A percentile compares a stretch with the other conserved stretches of the same genome.
These are phyloP conservation scores for Drosophila fulvimacula DNA, from an alignment of 2,888 invertebrate genomes.

Conservation along the genomic window DNA sequence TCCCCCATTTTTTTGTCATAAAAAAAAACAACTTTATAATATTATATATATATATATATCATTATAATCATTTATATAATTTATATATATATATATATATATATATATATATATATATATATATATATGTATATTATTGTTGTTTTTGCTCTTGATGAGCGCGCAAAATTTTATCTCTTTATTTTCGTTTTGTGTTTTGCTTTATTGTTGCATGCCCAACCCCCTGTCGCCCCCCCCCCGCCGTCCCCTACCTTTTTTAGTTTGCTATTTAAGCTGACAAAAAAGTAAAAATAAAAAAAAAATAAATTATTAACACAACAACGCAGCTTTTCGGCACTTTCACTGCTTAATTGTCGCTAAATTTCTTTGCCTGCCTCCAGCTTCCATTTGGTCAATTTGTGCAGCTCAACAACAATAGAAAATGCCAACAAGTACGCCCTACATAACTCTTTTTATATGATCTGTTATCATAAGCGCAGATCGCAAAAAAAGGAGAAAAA, in stretches of 20 bases:
- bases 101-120: conserved; percentile 6
- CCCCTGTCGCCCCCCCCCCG: too few relatives aligned
- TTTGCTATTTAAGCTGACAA: conserved; percentile 34
- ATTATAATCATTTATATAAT: too few relatives aligned
- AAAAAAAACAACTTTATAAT: not conserved
- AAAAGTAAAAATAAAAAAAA: not conserved
- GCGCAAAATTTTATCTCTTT: conserved; percentile 20
- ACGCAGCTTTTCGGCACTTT: conserved; percentile 64
- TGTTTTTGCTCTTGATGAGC: conserved; percentile 21
- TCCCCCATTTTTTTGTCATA: not conserved
- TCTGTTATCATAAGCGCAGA: not conserved
- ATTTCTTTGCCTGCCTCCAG: conserved; percentile 54
- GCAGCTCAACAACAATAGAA: conserved; percentile 11
- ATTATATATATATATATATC: conserved; percentile 8
- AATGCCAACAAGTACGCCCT: conserved; percentile 19
- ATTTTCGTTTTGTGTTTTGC: conserved; percentile 18
- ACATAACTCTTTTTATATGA: conserved; percentile 4
- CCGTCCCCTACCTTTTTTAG: conserved; percentile 3
- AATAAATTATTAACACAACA: conserved; percentile 9
- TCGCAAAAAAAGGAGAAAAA: not conserved
- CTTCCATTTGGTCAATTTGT: conserved; percentile 21
- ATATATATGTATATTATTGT: conserved; percentile 25
- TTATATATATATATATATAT: conserved; percentile 17
- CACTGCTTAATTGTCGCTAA: conserved; percentile 74
- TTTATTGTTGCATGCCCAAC: conserved; percentile 10